Evolutionary conservation across 2,797 vertebrate genomes (phyloP).

Genomic region (Fistularia tabacaria): DNA sequence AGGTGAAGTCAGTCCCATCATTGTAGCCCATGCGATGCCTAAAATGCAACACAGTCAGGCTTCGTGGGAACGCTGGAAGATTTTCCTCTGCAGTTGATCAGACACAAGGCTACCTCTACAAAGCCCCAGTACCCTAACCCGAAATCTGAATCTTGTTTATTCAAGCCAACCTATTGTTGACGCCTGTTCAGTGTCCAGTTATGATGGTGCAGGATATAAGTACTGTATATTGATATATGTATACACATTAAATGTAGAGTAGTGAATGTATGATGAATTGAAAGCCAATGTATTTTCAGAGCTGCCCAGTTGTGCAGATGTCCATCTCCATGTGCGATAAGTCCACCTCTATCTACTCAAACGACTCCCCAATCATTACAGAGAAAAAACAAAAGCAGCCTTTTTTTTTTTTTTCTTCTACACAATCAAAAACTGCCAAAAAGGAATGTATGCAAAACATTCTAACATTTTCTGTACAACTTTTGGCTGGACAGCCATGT

Average conservation of each 20-base stretch:
- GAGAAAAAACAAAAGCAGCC: too few relatives aligned
- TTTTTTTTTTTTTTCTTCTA: not conserved
- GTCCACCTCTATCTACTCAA: conserved; percentile 34
- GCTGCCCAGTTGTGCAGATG: conserved; percentile 57
- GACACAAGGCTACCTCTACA: conserved; percentile 71
- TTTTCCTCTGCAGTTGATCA: conserved; percentile 34
- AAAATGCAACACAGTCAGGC: conserved; percentile 6
- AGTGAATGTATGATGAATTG: conserved; percentile 72
- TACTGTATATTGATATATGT: conserved; percentile 64
- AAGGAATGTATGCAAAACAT: conserved; percentile 77
- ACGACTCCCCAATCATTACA: conserved; percentile 4
- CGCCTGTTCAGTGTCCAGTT: conserved; percentile 45
- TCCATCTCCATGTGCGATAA: conserved; percentile 56
- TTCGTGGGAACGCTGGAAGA: conserved; percentile 2
- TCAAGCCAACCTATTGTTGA: conserved; percentile 41
- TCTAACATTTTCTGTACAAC: conserved; percentile 73
- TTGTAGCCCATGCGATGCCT: conserved; percentile 9
- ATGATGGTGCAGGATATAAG: conserved; percentile 56
- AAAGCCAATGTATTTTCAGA: conserved; percentile 65
- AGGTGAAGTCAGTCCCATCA: conserved; percentile 11
- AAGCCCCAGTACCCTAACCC: conserved; percentile 21
- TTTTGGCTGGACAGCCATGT: conserved; percentile 64
- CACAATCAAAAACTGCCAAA: conserved; percentile 76
- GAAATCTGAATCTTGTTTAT: conserved; percentile 27
- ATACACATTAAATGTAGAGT: conserved; percentile 60